Percentiles rank a stretch among this genome's conserved stretches.
These are phyloP conservation scores for Sycophaga agraensis DNA, from an alignment of 1,140 invertebrate species.

Conservation along the genomic window DNA sequence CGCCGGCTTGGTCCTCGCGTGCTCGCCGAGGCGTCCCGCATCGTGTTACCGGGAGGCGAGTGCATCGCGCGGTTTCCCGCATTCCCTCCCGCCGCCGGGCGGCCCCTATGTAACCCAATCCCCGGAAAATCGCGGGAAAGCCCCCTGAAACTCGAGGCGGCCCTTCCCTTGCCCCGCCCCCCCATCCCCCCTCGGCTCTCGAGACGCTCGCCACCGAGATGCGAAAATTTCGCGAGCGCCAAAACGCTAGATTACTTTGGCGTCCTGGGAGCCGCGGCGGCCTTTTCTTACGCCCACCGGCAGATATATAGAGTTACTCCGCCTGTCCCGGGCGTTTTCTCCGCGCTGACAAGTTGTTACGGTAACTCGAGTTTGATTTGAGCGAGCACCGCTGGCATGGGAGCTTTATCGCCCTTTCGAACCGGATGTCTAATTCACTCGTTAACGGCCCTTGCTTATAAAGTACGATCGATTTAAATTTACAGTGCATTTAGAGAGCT, in stretches of 20 bases:
- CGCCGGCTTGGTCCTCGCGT: not conserved
- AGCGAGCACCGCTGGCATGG: not conserved
- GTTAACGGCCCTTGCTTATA: too few relatives aligned
- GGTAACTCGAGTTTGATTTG: constrained; percentile 7
- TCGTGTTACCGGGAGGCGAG: constrained; percentile 11
- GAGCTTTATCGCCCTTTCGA: too few relatives aligned
- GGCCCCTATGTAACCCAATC: constrained; percentile 20
- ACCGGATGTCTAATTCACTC: too few relatives aligned
- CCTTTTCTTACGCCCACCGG: too few relatives aligned
- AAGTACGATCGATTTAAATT: too few relatives aligned
- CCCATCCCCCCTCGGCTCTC: not conserved
- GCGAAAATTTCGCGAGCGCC: not conserved
- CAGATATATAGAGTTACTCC: not conserved
- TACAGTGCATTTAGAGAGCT: too few relatives aligned
- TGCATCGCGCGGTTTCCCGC: constrained; percentile 12
- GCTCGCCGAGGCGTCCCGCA: constrained; percentile 11
- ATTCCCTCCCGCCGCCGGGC: not conserved
- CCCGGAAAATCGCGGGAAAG: constrained; percentile 28
- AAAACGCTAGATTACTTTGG: not conserved
- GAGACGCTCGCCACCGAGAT: not conserved
- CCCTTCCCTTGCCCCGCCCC: not conserved
- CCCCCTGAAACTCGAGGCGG: constrained; percentile 17
- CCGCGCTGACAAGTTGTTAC: not conserved
- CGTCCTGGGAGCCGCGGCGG: not conserved
- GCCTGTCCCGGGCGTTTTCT: not conserved